Evolutionary conservation across 2,888 invertebrate species (phyloP).

Genomic region (Spodoptera picta): DNA sequence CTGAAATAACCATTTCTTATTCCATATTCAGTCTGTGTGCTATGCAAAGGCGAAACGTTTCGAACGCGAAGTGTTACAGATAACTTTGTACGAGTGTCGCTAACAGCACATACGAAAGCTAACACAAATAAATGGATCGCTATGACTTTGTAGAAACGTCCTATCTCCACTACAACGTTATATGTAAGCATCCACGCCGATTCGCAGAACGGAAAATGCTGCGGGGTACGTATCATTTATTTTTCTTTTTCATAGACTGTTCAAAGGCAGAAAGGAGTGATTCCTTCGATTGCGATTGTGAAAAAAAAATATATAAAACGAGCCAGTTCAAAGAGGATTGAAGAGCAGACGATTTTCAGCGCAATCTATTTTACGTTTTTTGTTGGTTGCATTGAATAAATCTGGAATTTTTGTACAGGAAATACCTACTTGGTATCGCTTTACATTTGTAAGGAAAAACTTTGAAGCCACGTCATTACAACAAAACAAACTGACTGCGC

Average conservation of each 20-base stretch:
- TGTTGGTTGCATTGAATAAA: conserved; percentile 52
- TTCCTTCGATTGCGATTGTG: conserved; percentile 60
- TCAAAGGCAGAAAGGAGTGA: conserved; percentile 62
- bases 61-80: conserved; percentile 64
- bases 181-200: conserved; percentile 45
- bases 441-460: not conserved
- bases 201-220: conserved; percentile 59
- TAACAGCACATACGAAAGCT: conserved; percentile 64
- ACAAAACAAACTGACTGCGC: too few relatives aligned
- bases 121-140: conserved; percentile 67
- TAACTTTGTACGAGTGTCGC: conserved; percentile 69
- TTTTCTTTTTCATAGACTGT: conserved; percentile 65
- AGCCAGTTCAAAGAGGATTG: conserved; percentile 48
- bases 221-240: conserved; percentile 61
- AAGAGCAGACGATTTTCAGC: conserved; percentile 57
- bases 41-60: conserved; percentile 59
- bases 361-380: conserved; percentile 60
- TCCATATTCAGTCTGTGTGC: conserved; percentile 58
- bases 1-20: conserved; percentile 58
- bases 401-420: conserved; percentile 32
- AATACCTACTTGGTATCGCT: conserved; percentile 28
- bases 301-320: conserved; percentile 58
- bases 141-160: conserved; percentile 62
- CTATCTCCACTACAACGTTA: conserved; percentile 46
- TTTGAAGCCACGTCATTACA: too few relatives aligned